Evolutionary conservation across 2,113 vertebrate genomes (phyloP).

Genomic region (Lonchura striata): DNA sequence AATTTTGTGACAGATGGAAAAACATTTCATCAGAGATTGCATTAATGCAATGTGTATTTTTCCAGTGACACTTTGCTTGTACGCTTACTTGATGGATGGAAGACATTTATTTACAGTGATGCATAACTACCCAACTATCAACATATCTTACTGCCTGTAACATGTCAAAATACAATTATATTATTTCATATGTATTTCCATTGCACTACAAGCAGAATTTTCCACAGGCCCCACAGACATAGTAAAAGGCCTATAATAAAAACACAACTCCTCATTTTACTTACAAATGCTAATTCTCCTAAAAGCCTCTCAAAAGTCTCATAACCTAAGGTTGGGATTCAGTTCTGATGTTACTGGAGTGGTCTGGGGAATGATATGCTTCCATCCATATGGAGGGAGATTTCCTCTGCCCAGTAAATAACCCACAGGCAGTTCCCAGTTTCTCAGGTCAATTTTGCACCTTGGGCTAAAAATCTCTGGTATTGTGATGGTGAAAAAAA

Average conservation of each 20-base stretch:
- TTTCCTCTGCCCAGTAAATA: not conserved
- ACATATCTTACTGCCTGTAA: not conserved
- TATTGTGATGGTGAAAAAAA: not conserved
- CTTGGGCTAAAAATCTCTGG: not conserved
- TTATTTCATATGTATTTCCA: not conserved
- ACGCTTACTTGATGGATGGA: not conserved
- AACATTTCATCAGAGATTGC: not conserved
- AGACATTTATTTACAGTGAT: conserved; percentile 23
- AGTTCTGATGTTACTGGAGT: not conserved
- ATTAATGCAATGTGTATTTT: conserved; percentile 35
- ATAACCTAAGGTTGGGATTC: not conserved
- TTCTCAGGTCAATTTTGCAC: not conserved
- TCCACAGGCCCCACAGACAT: not conserved
- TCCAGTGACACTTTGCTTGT: conserved; percentile 7
- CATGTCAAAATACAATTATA: not conserved
- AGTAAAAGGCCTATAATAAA: not conserved
- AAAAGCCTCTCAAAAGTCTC: not conserved
- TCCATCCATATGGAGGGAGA: not conserved
- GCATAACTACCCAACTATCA: not conserved
- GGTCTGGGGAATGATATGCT: not conserved
- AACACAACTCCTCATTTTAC: not conserved
- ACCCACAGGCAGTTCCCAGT: not conserved
- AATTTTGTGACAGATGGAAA: conserved; percentile 28
- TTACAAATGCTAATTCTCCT: not conserved
- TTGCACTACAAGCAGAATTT: not conserved